A percentile compares a stretch with the other conserved stretches of the same genome.
Conservation (phyloP, 2,888 invertebrate genomes). For the Thalpophila matura region DNA sequence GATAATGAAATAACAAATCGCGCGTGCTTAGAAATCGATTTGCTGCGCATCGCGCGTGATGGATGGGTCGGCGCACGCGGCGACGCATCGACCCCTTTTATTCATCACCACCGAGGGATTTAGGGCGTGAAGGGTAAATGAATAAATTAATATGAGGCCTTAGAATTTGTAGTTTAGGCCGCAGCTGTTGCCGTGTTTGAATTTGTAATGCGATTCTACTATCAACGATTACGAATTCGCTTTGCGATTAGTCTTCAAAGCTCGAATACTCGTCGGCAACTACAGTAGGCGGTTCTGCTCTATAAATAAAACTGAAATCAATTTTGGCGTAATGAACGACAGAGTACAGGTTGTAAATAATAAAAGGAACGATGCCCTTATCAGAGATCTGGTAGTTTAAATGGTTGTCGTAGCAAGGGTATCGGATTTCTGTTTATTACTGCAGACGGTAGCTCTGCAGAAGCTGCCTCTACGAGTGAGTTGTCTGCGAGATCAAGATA, state of each 20-base stretch:
- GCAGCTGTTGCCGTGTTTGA: slow-evolving; percentile 83
- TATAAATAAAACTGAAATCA: slow-evolving; percentile 63
- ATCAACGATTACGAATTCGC: slow-evolving; percentile 49
- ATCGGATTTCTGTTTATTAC: slow-evolving; percentile 89
- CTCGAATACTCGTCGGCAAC: slow-evolving; percentile 25
- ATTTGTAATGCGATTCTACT: slow-evolving; percentile 67
- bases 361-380: slow-evolving; percentile 81
- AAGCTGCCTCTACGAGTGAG: slow-evolving; percentile 79
- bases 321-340: slow-evolving; percentile 79
- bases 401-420: slow-evolving; percentile 79
- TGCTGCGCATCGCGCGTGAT: slow-evolving; percentile 81
- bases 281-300: slow-evolving; percentile 7
- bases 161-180: slow-evolving; percentile 73
- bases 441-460: slow-evolving; percentile 78
- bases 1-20: slow-evolving; percentile 75
- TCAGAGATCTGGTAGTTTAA: slow-evolving; percentile 84
- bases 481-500: slow-evolving; percentile 79
- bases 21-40: slow-evolving; percentile 84
- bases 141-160: slow-evolving; percentile 84
- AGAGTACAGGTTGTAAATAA: slow-evolving; percentile 82
- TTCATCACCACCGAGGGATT: slow-evolving; percentile 72
- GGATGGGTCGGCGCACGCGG: slow-evolving; percentile 80
- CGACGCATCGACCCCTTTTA: slow-evolving; percentile 75
- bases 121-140: slow-evolving; percentile 89
- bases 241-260: slow-evolving; percentile 25